Evolutionary conservation across 2,113 vertebrate genomes (phyloP), one percentile per base, ranked within the genome.

Genomic region (Phaethon lepturus): DNA sequence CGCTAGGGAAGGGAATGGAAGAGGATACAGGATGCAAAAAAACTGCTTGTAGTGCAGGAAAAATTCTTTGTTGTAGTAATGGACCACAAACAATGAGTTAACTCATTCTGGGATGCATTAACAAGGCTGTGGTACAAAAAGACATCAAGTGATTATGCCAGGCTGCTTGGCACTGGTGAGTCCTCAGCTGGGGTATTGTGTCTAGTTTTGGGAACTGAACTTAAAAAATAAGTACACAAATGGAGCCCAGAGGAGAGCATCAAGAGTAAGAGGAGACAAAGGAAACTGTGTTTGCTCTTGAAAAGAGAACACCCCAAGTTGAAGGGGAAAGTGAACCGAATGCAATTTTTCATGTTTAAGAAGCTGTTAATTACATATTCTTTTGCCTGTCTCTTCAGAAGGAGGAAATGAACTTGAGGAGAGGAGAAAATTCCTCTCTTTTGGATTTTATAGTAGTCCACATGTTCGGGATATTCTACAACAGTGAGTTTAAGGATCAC

Each of bases 71-170:
- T 80, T 95, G n/a, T 58, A 88, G 38, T 82, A 76, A 28, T 58
- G 90, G 40, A 56, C 78, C 49, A n/a, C 66, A 86, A 62, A 73
- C 53, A 71, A 78, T 35, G 68, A 86, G 50, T 95, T 95, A 90
- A 83, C 80, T 95, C 56, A 13, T 94, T 88, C 74, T 80, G 58
- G 67, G 90, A 45, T 79, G 31, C 40, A 58, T 92, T 95, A 85
- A 53, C 62, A 40, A 79, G 66, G 18, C 60, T 92, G 71, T 73
- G 69, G 24, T 52, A 56, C 60, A 67, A 91, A 91, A 89, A 75
- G 33, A 7, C 50, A n/a, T 74, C n/a, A 81, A 85, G 24, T 49
- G 62, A 72, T 96, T 91, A 58, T 45, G 49, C 44, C 10, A 2
- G 87, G 87, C 53, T 78, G 13, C 72, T 91, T 75, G 62, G 44